Evolutionary conservation across 2,113 vertebrate species (phyloP).

Genomic region (Piliocolobus tephrosceles): DNA sequence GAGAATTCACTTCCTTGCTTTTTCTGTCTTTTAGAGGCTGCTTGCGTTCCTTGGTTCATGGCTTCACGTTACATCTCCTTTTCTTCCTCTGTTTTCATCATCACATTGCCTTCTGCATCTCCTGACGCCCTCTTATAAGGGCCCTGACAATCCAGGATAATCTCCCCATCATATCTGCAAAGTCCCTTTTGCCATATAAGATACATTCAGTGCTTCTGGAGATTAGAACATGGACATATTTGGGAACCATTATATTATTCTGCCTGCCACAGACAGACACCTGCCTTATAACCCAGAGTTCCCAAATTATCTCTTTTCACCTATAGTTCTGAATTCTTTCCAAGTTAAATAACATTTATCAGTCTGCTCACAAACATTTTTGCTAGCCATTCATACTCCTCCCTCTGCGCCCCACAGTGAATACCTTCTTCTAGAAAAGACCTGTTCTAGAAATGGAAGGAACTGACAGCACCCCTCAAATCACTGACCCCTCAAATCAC

Average conservation of each 20-base stretch:
- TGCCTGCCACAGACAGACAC: background rate
- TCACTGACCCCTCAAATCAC: background rate
- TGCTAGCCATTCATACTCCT: background rate
- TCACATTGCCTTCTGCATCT: too few species aligned
- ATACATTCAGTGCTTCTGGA: background rate
- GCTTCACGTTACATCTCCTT: background rate
- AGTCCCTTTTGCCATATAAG: background rate
- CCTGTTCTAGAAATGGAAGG: slow-evolving; percentile 16
- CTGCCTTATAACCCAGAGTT: background rate
- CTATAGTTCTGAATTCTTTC: background rate
- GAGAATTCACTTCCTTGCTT: background rate
- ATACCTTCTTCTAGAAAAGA: background rate
- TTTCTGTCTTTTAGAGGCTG: background rate
- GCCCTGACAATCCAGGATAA: background rate
- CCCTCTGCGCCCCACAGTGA: background rate
- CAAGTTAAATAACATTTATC: background rate
- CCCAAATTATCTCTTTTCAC: background rate
- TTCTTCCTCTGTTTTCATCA: too few species aligned
- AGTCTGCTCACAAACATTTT: slow-evolving; percentile 1
- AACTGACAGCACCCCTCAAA: background rate
- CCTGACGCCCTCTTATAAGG: background rate
- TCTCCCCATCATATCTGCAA: background rate
- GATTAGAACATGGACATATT: background rate
- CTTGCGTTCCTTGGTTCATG: background rate
- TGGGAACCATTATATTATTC: background rate